Base-by-base conservation (phyloP, 2,888 invertebrate species). In the Horisme vitalbata region DNA sequence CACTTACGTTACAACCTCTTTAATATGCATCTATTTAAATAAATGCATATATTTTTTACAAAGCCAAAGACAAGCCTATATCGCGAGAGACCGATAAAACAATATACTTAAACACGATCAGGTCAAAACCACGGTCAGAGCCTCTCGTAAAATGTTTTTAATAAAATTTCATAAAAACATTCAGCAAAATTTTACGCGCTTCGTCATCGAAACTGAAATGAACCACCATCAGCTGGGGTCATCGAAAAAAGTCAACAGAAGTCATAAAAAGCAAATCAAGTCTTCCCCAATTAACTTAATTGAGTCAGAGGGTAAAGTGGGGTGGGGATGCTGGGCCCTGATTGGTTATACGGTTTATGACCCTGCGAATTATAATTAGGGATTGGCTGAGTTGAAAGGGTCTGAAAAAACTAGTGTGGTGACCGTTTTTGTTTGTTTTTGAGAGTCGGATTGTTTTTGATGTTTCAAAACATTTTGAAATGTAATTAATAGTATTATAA, bases 201-300 rank as follows among this genome's bases (percentile, higher is more conserved):
- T 26, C 39, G 45, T 50, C 50, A 46, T 41, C 28, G 36, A 34
- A 48, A 49, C 45, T 41, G 47, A 57, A 55, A 51, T 49, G 41
- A 18, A 11, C 24, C 38, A 41, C 30, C 38, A 41, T 50, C 47
- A 52, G 49, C 44, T 49, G 9, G 32, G 49, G 39, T 36, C 44
- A 31, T 45, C 41, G 50, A 54, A 38, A 36, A 57, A 61, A 63
- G 56, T 60, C 54, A 56, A 62, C 65, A 56, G 51, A 66, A 61
- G 43, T 54, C 66, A 68, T 76, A 75, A 77, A 78, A 71, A 64
- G 63, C 61, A 67, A 74, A 79, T 70, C 65, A 73, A 75, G 71
- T 69, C 69, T 63, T 65, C 63, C 60, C 64, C 71, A 77, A 79
- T 79, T 79, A 75, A 65, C 64, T 75, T 76, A 78, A 78, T 79